Conservation (phyloP, 1,140 invertebrate species). For the Drosophila littoralis region DNA sequence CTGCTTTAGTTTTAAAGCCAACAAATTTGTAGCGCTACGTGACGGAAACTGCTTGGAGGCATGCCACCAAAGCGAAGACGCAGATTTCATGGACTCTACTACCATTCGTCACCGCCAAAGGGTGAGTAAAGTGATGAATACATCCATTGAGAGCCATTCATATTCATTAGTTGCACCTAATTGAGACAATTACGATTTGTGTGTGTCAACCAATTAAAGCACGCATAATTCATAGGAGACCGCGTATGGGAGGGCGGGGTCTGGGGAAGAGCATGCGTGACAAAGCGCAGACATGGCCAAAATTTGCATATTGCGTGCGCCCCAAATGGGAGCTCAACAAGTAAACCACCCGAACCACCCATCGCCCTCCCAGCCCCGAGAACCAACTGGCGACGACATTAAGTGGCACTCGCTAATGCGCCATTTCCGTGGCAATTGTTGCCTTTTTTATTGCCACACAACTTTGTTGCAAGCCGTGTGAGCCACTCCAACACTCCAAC, state of each 20-base stretch:
- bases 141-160: slow-evolving; percentile 38
- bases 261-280: slow-evolving; percentile 21
- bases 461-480: slow-evolving; percentile 15
- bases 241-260: not conserved
- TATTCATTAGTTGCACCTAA: slow-evolving; percentile 57
- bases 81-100: slow-evolving; percentile 85
- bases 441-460: slow-evolving; percentile 64
- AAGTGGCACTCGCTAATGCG: slow-evolving; percentile 78
- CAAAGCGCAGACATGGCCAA: slow-evolving; percentile 49
- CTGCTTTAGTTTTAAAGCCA: not conserved
- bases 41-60: slow-evolving; percentile 8
- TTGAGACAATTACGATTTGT: slow-evolving; percentile 57
- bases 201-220: slow-evolving; percentile 59
- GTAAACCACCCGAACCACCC: slow-evolving; percentile 11
- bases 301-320: slow-evolving; percentile 79
- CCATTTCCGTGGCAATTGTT: slow-evolving; percentile 76
- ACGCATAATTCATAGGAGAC: slow-evolving; percentile 30
- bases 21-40: not conserved
- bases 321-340: slow-evolving; percentile 63
- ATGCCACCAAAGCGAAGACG: slow-evolving; percentile 82
- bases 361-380: not conserved
- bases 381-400: slow-evolving; percentile 44
- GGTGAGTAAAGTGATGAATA: slow-evolving; percentile 78
- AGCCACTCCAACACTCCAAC: slow-evolving; percentile 32
- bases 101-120: slow-evolving; percentile 86